Evolutionary conservation across 2,113 vertebrate species (phyloP).

Genomic region (Osmerus eperlanus): DNA sequence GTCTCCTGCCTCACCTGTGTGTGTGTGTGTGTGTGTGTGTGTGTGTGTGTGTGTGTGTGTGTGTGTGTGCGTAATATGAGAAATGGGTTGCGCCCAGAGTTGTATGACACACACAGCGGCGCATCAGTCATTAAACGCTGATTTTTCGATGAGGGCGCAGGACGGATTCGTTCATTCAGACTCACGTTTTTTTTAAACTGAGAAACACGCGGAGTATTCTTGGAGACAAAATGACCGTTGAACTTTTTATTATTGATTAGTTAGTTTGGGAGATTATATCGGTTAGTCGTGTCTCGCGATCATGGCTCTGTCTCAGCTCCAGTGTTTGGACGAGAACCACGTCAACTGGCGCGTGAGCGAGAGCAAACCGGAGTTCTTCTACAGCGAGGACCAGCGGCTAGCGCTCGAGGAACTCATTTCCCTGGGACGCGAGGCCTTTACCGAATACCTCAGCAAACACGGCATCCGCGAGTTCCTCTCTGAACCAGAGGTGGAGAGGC

Average conservation of each 20-base stretch:
- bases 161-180: background rate
- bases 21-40: background rate
- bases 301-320: slow-evolving; percentile 93
- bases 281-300: background rate
- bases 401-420: slow-evolving; percentile 82
- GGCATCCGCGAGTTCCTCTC: slow-evolving; percentile 88
- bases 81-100: background rate
- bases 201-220: too few species aligned
- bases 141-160: background rate
- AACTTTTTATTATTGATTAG: too few species aligned
- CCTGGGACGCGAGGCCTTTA: slow-evolving; percentile 78
- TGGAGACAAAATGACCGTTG: too few species aligned
- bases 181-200: too few species aligned
- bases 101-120: background rate
- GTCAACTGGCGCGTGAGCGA: slow-evolving; percentile 93
- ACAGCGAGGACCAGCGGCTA: slow-evolving; percentile 91
- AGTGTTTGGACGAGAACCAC: slow-evolving; percentile 91
- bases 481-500: slow-evolving; percentile 79
- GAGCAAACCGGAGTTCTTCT: slow-evolving; percentile 93
- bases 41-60: background rate
- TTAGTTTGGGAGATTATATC: background rate
- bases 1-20: slow-evolving; percentile 39
- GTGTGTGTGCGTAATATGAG: slow-evolving; percentile 15
- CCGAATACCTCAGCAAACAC: slow-evolving; percentile 69
- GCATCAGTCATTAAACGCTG: background rate